Evolutionary conservation across 30 jellyfish, hydroid and myxozoan species (phyloP).

Genomic region (Cassiopea xamachana): DNA sequence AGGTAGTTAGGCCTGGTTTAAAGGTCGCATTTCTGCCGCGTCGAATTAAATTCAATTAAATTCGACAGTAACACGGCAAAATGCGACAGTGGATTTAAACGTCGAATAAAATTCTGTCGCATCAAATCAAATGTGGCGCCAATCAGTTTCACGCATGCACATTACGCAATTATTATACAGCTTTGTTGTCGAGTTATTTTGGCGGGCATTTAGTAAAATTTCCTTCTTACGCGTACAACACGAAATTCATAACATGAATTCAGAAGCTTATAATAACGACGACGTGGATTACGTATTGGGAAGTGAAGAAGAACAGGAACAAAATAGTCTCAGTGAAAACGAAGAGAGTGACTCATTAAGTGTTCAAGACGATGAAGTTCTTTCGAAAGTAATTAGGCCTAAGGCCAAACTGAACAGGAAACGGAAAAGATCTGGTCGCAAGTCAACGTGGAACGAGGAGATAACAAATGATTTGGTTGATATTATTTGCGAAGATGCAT

Average conservation of each 20-base stretch:
- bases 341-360: not conserved
- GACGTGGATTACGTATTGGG: not conserved
- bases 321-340: not conserved
- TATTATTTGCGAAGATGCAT: slow-evolving; percentile 58
- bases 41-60: not conserved
- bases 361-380: not conserved
- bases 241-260: not conserved
- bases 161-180: not conserved
- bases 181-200: not conserved
- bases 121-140: slow-evolving; percentile 7
- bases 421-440: slow-evolving; percentile 53
- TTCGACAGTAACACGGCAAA: not conserved
- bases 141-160: not conserved
- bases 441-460: slow-evolving; percentile 68
- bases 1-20: too few relatives aligned
- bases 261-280: not conserved
- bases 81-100: not conserved
- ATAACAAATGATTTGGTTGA: slow-evolving; percentile 56
- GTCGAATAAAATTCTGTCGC: not conserved
- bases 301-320: not conserved
- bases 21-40: too few relatives aligned
- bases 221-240: not conserved
- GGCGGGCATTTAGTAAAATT: not conserved
- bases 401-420: slow-evolving; percentile 8
- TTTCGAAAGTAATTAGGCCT: slow-evolving; percentile 34